Evolutionary conservation across 1,140 invertebrate genomes (phyloP).

Genomic region (Lasioglossum albipes): DNA sequence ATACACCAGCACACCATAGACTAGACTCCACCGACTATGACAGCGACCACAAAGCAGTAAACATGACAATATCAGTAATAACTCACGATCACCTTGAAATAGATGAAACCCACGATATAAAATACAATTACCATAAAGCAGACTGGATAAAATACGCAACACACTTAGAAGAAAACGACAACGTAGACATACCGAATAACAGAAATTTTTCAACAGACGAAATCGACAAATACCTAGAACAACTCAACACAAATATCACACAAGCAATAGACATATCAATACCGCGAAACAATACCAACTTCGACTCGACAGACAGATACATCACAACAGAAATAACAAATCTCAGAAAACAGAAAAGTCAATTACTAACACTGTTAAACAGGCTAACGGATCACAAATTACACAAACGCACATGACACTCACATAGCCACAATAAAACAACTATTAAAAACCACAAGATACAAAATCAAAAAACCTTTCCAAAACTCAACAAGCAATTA

Average conservation of each 20-base stretch:
- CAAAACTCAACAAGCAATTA: not conserved
- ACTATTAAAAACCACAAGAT: too few relatives aligned
- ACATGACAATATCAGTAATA: not conserved
- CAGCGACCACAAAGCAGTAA: not conserved
- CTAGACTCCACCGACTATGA: slow-evolving; percentile 1
- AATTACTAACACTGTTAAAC: not conserved
- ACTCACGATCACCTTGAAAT: not conserved
- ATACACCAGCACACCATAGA: not conserved
- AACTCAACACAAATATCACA: not conserved
- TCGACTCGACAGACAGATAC: not conserved
- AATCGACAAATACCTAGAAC: not conserved
- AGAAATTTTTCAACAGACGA: not conserved
- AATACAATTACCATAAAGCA: slow-evolving; percentile 10
- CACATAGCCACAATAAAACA: not conserved
- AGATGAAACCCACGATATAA: not conserved
- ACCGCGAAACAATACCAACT: not conserved
- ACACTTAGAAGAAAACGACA: not conserved
- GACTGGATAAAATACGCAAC: slow-evolving; percentile 3
- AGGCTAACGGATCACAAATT: not conserved
- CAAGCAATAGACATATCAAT: not conserved
- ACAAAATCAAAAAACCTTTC: too few relatives aligned
- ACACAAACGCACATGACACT: not conserved
- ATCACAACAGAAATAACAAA: not conserved
- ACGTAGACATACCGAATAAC: not conserved
- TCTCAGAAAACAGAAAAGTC: not conserved